A percentile compares a stretch with the other conserved stretches of the same genome.
Conservation (phyloP, 2,888 invertebrate genomes). For the Troilus luridus region DNA sequence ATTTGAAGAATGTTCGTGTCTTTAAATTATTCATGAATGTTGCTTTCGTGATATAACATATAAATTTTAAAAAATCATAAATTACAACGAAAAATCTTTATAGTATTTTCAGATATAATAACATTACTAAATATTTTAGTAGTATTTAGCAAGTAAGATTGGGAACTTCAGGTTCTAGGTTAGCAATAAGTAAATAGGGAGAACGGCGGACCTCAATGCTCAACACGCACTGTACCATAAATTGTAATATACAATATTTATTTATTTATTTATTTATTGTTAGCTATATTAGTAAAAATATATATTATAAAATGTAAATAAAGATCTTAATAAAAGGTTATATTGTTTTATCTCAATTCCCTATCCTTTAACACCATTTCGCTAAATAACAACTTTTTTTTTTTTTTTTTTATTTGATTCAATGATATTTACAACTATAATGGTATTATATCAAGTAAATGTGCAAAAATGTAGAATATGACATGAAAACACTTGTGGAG, state of each 20-base stretch:
- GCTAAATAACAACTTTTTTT: too few relatives aligned
- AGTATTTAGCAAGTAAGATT: neutral
- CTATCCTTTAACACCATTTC: neutral
- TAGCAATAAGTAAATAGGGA: neutral
- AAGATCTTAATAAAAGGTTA: neutral
- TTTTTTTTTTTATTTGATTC: too few relatives aligned
- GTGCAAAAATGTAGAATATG: too few relatives aligned
- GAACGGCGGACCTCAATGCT: neutral
- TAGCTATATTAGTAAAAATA: neutral
- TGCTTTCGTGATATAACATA: neutral
- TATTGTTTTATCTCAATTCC: neutral
- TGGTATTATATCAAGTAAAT: too few relatives aligned
- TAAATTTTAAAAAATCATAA: neutral
- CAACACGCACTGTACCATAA: constrained; percentile 42
- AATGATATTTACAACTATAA: too few relatives aligned
- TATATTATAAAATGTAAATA: constrained; percentile 35
- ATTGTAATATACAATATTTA: constrained; percentile 41
- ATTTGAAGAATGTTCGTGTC: too few relatives aligned
- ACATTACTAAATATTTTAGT: neutral
- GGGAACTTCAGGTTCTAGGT: neutral
- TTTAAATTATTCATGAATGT: neutral
- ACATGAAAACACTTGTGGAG: too few relatives aligned
- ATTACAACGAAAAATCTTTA: neutral
- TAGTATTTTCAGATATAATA: neutral
- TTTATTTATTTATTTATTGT: constrained; percentile 37